These are phyloP conservation scores for Anticlea derivata DNA, from an alignment of 2,888 invertebrate species.

Conservation along the genomic window DNA sequence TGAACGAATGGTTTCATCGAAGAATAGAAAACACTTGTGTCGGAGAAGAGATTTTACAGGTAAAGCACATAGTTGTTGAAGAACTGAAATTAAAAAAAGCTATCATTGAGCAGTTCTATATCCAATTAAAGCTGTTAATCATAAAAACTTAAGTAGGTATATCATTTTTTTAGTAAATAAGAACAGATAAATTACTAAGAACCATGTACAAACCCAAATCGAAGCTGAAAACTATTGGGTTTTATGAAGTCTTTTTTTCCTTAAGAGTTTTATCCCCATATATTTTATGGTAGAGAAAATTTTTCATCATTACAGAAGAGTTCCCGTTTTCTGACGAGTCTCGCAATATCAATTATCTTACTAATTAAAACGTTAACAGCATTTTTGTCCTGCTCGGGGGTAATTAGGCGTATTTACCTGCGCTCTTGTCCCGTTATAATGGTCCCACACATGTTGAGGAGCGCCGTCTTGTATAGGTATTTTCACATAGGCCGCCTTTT, in stretches of 20 bases:
- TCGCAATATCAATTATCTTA: conserved; percentile 34
- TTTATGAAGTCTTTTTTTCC: too few species aligned
- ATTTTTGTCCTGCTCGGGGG: conserved; percentile 45
- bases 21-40: conserved; percentile 61
- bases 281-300: conserved; percentile 8
- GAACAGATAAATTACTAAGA: too few species aligned
- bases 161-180: too few species aligned
- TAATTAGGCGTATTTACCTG: conserved; percentile 52
- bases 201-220: too few species aligned
- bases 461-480: conserved; percentile 57
- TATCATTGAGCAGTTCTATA: too few species aligned
- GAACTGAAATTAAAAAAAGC: too few species aligned
- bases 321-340: conserved; percentile 19
- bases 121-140: too few species aligned
- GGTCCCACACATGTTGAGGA: conserved; percentile 62
- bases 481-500: conserved; percentile 63
- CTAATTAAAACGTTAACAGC: conserved; percentile 48
- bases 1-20: conserved; percentile 79
- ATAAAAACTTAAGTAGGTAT: too few species aligned
- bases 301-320: conserved; percentile 15
- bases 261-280: not conserved
- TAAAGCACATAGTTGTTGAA: conserved; percentile 42
- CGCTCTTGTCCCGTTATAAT: conserved; percentile 64
- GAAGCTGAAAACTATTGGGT: too few species aligned
- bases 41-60: conserved; percentile 70